Base-by-base conservation (phyloP, 1,140 invertebrate genomes). In the Laodelphax striatellus region DNA sequence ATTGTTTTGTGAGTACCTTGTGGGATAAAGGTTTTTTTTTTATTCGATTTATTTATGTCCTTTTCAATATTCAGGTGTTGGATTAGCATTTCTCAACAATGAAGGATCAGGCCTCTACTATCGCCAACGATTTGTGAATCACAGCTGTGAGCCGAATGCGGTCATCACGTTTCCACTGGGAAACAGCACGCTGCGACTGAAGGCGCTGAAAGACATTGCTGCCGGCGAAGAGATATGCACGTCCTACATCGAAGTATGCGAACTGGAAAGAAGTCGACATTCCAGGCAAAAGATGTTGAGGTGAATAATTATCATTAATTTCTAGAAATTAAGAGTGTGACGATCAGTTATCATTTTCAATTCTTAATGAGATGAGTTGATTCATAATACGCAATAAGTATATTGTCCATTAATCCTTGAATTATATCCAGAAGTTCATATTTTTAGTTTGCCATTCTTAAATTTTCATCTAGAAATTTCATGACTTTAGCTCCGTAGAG, bases 61-160 rank as follows among this genome's bases (percentile, higher is more conserved):
- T n/a, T n/a, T n/a, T n/a, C n/a, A n/a, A n/a, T 65, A 73, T 73
- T 28, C 71, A 93, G 90, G 86, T 71, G 86, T 88, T 50, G 94
- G 92, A 52, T 92, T 90, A 17, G 77, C 82, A 60, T 97, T 97
- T 72, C 72, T 97, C 14, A 92, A 97, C 71, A 93, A 87, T 72
- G 94, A 97, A 79, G 94, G 94, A 1, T 93, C 92, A 16, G 94
- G 89, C 1, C 73, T 98, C 0, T 97, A 91, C 74, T 68, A 78
- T 16, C 65, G 89, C 0, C 93, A 97, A 71, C 94, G 92, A 70
- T 77, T 85, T 38, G 84, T 88, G 57, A 97, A 97, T 76, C 94
- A 98, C 72, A 95, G 91, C 70, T 98, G 94, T 72, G 70, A 78
- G 0, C 92, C 94, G 5, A 97, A 96, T 76, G 90, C 92, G 3